Percentiles rank a stretch among this genome's conserved stretches.
phyloP scores from a whole-genome alignment of 2,113 vertebrate genomes.

The Callospermophilus lateralis region DNA sequence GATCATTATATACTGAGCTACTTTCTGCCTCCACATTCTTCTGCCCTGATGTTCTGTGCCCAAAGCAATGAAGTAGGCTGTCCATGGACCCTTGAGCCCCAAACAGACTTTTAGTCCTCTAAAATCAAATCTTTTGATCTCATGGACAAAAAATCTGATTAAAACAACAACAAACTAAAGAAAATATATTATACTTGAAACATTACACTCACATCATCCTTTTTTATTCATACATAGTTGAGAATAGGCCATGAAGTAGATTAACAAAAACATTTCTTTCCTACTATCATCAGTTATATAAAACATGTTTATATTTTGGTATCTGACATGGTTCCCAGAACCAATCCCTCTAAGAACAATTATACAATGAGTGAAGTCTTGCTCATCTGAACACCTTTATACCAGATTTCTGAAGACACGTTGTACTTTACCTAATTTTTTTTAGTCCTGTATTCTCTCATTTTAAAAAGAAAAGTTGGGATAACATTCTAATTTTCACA shows the following conservation, averaged over 20 bases:
- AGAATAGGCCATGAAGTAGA: not conserved
- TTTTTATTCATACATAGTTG: not conserved
- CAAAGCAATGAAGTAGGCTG: too few species aligned
- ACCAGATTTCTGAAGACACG: not conserved
- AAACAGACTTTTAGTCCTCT: too few species aligned
- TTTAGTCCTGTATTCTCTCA: not conserved
- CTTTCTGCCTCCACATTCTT: too few species aligned
- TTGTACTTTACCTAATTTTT: not conserved
- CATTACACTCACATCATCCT: not conserved
- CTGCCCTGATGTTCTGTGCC: too few species aligned
- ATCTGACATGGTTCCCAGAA: not conserved
- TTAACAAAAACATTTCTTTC: not conserved
- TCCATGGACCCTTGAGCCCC: too few species aligned
- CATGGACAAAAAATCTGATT: too few species aligned
- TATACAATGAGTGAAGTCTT: not conserved
- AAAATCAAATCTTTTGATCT: too few species aligned
- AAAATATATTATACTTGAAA: conserved; percentile 18
- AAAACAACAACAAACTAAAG: not conserved
- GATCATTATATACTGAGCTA: too few species aligned
- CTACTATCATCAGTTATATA: not conserved
- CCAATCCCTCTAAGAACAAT: not conserved
- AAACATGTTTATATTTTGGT: not conserved
- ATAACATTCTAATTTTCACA: not conserved
- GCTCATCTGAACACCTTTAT: not conserved
- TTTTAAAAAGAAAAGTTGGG: not conserved